phyloP scores from a whole-genome alignment of 1,140 invertebrate species.

The Drosophila willistoni region DNA sequence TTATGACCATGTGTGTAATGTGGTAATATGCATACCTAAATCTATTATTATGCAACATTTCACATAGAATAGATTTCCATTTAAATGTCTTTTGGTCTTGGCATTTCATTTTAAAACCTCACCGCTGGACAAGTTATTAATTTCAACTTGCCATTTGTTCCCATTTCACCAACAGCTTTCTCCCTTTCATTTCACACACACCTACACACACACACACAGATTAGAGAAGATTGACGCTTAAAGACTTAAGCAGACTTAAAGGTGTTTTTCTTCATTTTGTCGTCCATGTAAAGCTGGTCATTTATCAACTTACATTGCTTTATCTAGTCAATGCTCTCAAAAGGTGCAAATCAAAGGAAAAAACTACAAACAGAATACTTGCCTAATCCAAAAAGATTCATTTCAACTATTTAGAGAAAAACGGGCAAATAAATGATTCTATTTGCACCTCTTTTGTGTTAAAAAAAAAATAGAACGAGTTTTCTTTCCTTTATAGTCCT shows the following conservation, averaged over 20 bases:
- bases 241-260: constrained; percentile 6
- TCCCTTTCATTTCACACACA: not conserved
- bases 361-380: not conserved
- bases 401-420: no score
- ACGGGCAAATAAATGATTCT: no score
- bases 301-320: constrained; percentile 7
- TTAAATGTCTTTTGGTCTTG: not conserved
- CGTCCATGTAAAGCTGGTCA: constrained; percentile 5
- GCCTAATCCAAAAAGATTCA: constrained; percentile 1
- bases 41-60: not conserved
- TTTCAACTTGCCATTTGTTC: not conserved
- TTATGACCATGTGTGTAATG: no score
- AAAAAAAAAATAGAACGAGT: no score
- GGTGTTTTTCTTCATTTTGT: constrained; percentile 4
- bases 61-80: not conserved
- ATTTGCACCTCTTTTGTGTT: no score
- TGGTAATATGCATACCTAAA: no score
- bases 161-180: no score
- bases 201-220: constrained; percentile 18
- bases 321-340: not conserved
- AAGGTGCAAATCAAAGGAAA: constrained; percentile 5
- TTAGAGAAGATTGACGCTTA: constrained; percentile 3
- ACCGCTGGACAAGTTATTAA: not conserved
- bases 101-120: constrained; percentile 3
- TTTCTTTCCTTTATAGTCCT: no score